Evolutionary conservation across 2,888 invertebrate genomes (phyloP).

Genomic region (Endotricha flammealis): DNA sequence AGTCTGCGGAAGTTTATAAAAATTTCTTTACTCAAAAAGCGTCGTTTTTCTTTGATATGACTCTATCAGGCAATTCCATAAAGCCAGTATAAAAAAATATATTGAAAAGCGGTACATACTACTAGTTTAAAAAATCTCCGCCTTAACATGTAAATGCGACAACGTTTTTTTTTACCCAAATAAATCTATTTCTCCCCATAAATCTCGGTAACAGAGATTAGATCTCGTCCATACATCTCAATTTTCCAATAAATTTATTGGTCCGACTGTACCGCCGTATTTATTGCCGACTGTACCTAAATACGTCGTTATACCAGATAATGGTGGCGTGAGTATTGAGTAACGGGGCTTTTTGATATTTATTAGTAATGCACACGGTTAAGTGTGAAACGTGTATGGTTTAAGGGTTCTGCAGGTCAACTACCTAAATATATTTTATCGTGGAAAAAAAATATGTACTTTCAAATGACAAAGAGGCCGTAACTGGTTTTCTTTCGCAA

Average conservation of each 20-base stretch:
- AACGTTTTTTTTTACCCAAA: conserved; percentile 37
- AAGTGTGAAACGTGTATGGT: too few relatives aligned
- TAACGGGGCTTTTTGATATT: conserved; percentile 54
- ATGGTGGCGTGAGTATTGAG: conserved; percentile 48
- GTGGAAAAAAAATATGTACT: too few relatives aligned
- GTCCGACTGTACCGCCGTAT: conserved; percentile 47
- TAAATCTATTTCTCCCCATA: conserved; percentile 65
- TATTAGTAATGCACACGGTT: conserved; percentile 32
- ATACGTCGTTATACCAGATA: conserved; percentile 65
- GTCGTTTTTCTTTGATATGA: too few relatives aligned
- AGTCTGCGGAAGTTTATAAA: too few relatives aligned
- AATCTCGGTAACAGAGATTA: conserved; percentile 62
- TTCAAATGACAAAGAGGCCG: too few relatives aligned
- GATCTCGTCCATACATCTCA: conserved; percentile 70
- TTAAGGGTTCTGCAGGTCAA: too few relatives aligned
- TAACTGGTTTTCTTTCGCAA: too few relatives aligned
- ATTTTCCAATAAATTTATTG: conserved; percentile 71
- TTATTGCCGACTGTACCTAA: conserved; percentile 66
- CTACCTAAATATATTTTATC: too few relatives aligned
- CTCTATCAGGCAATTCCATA: too few relatives aligned
- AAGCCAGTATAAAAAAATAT: too few relatives aligned
- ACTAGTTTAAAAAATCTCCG: conserved; percentile 3
- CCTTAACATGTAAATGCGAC: conserved; percentile 16
- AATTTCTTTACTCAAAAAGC: too few relatives aligned
- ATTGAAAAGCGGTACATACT: too few relatives aligned